A percentile compares a stretch with the other conserved stretches of the same genome.
Conservation (phyloP, 2,113 vertebrate genomes). For the Carassius gibelio region DNA sequence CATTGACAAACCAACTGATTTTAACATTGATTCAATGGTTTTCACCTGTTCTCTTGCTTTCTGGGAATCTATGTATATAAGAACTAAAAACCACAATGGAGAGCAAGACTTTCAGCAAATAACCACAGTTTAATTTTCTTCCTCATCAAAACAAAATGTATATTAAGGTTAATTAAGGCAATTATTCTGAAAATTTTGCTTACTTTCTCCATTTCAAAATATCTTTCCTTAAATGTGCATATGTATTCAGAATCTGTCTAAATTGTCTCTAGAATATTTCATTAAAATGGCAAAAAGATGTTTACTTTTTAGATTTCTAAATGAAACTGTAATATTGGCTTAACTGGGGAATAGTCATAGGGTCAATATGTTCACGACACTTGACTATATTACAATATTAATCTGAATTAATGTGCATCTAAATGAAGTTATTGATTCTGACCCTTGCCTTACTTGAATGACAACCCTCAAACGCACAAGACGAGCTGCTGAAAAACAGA, state of each 20-base stretch:
- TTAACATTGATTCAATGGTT: too few relatives aligned
- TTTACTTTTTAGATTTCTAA: not conserved
- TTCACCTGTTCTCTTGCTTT: not conserved
- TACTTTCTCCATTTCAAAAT: not conserved
- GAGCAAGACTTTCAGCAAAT: not conserved
- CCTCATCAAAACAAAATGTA: not conserved
- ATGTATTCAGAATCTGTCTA: too few relatives aligned
- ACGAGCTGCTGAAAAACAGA: slow-evolving; percentile 50
- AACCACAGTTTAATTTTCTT: not conserved
- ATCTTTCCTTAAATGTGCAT: not conserved
- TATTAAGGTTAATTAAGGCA: not conserved
- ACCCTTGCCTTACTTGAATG: not conserved
- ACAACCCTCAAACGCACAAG: not conserved
- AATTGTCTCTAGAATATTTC: not conserved
- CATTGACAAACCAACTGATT: too few relatives aligned
- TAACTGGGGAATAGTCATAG: not conserved
- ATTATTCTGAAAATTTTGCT: not conserved
- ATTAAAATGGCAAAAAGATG: not conserved
- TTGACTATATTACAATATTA: not conserved
- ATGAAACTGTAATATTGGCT: not conserved
- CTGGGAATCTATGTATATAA: not conserved
- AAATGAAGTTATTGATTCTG: not conserved
- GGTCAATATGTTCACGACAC: not conserved
- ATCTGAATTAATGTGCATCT: not conserved
- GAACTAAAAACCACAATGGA: not conserved